phyloP scores from a whole-genome alignment of 2,113 vertebrate genomes.

The Tragelaphus buxtoni region DNA sequence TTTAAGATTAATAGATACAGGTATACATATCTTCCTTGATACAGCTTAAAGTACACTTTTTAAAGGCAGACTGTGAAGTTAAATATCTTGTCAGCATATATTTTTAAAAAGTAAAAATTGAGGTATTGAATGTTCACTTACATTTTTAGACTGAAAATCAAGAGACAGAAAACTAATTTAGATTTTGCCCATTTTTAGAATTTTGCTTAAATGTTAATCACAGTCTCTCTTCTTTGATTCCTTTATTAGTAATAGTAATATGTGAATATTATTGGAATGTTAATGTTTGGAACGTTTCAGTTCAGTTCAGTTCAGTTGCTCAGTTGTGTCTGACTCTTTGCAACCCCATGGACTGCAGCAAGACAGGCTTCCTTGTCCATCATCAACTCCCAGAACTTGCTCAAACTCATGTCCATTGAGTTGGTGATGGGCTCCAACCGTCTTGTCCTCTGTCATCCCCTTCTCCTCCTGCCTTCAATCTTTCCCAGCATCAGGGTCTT shows the following conservation, averaged over 20 bases:
- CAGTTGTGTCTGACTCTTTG: neutral
- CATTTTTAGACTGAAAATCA: neutral
- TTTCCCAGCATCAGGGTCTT: neutral
- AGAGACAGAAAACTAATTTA: neutral
- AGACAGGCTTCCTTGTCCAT: neutral
- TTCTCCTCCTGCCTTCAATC: neutral
- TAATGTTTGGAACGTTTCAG: neutral
- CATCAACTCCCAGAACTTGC: neutral
- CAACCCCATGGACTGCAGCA: neutral
- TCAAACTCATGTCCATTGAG: neutral
- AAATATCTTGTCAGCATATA: neutral
- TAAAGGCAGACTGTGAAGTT: slow-evolving; percentile 19
- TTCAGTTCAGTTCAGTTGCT: neutral
- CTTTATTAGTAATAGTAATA: neutral
- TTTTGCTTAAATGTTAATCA: neutral
- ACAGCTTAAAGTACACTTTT: slow-evolving; percentile 26
- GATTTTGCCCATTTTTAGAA: neutral
- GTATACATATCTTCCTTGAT: neutral
- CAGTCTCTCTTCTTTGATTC: neutral
- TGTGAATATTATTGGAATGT: neutral
- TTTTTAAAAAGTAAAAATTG: neutral
- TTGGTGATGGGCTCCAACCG: neutral
- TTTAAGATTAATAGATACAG: neutral
- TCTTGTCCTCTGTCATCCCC: neutral
- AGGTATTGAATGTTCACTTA: neutral